phyloP scores from a whole-genome alignment of 2,888 invertebrate genomes.

The Molorchus minor region DNA sequence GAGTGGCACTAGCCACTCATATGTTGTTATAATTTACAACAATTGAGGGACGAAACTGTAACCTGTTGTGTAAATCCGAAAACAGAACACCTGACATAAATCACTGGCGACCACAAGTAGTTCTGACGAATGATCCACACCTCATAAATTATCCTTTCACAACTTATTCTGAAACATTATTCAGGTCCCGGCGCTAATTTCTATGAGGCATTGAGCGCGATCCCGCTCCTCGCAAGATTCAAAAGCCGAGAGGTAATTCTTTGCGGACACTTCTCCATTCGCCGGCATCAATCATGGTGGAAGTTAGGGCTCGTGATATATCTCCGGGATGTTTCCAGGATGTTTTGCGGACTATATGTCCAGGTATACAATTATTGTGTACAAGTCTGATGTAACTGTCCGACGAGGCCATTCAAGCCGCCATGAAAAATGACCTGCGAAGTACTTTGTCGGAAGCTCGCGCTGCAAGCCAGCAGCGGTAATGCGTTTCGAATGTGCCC shows the following conservation, averaged over 20 bases:
- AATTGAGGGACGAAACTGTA: slow-evolving; percentile 9
- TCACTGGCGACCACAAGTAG: background rate
- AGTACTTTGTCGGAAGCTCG: background rate
- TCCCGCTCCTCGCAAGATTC: background rate
- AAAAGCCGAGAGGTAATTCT: slow-evolving; percentile 21
- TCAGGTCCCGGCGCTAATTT: background rate
- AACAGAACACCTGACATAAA: background rate
- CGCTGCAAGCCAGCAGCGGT: background rate
- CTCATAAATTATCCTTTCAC: background rate
- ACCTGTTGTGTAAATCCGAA: background rate
- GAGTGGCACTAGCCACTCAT: too few species aligned
- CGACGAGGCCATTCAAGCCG: background rate
- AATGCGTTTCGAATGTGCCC: background rate
- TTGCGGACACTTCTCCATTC: slow-evolving; percentile 8
- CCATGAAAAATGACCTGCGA: slow-evolving; percentile 14
- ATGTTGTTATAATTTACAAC: too few species aligned
- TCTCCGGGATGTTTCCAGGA: slow-evolving; percentile 7
- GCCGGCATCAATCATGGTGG: slow-evolving; percentile 24
- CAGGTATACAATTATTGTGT: slow-evolving; percentile 15
- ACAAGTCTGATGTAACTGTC: background rate
- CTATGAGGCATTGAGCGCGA: background rate
- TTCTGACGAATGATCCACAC: background rate
- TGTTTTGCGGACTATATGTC: background rate
- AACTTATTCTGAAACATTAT: background rate
- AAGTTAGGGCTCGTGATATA: slow-evolving; percentile 23